Conservation (phyloP, 2,888 invertebrate genomes). For the Acanthosepion pharaonis region DNA sequence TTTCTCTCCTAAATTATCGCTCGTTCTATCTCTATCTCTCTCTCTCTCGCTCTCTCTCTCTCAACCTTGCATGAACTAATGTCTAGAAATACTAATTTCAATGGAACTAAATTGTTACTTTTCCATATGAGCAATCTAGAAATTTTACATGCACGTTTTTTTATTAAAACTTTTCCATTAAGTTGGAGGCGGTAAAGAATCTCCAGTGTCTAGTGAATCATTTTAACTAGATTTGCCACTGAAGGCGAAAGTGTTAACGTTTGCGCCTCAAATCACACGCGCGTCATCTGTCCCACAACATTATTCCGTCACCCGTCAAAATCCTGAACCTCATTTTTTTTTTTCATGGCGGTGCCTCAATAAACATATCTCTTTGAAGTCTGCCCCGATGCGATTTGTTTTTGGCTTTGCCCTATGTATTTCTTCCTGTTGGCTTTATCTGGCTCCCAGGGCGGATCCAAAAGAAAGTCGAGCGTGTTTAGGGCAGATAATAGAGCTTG, state of each 20-base stretch:
- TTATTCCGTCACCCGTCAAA: neutral
- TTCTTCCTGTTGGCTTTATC: neutral
- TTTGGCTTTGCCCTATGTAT: neutral
- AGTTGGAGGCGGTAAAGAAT: too few species aligned
- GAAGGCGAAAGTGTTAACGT: neutral
- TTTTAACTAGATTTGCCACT: too few species aligned
- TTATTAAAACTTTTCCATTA: too few species aligned
- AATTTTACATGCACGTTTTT: too few species aligned
- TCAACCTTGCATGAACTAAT: too few species aligned
- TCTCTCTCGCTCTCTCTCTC: too few species aligned
- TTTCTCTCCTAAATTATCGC: too few species aligned
- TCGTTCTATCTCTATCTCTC: too few species aligned
- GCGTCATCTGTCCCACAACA: neutral
- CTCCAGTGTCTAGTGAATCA: too few species aligned
- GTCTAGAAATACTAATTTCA: too few species aligned
- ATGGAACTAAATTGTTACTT: too few species aligned
- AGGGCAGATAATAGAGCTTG: neutral
- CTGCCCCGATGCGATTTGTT: neutral
- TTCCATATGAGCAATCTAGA: too few species aligned
- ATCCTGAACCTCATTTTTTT: neutral
- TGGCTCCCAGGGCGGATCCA: neutral
- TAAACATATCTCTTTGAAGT: neutral
- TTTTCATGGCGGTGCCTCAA: neutral
- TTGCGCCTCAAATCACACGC: neutral
- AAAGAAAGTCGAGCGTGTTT: neutral